A percentile compares a stretch with the other conserved stretches of the same genome.
Evolutionary conservation across 2,113 vertebrate species (phyloP).

Genomic region (Actenoides lindsayi): DNA sequence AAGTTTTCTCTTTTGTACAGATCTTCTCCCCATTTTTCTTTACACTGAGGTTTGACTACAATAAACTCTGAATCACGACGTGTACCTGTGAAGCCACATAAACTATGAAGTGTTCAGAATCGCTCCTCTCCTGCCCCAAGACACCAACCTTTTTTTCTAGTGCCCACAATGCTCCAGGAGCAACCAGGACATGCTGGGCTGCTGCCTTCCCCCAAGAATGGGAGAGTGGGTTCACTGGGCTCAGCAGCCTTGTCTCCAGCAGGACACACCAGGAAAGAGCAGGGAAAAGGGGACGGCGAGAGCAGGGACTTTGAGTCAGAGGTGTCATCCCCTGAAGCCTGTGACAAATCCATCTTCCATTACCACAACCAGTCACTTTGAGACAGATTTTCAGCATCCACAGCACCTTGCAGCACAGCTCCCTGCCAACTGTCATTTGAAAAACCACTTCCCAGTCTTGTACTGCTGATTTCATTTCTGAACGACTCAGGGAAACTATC

Average conservation of each 20-base stretch:
- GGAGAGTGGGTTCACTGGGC: neutral
- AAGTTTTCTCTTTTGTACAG: neutral
- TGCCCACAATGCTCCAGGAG: fast-evolving
- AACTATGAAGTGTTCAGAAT: neutral
- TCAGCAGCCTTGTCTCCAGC: neutral
- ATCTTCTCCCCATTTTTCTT: neutral
- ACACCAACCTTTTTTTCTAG: neutral
- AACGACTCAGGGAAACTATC: neutral
- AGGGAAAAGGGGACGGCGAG: fast-evolving
- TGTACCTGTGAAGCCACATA: neutral
- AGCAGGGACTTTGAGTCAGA: neutral
- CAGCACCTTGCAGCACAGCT: neutral
- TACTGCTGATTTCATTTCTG: neutral
- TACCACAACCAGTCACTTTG: too few relatives aligned
- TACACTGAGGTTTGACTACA: neutral
- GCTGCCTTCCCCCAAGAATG: neutral
- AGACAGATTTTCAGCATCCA: neutral
- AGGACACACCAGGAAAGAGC: neutral
- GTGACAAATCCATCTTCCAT: neutral
- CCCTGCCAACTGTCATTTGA: neutral
- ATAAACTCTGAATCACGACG: neutral
- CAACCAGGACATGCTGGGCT: neutral
- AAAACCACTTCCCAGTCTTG: neutral
- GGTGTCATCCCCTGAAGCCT: neutral
- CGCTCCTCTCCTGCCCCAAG: neutral